These are phyloP conservation scores for Heliconius eleuchia DNA, from an alignment of 1,140 invertebrate species.

Conservation along the genomic window DNA sequence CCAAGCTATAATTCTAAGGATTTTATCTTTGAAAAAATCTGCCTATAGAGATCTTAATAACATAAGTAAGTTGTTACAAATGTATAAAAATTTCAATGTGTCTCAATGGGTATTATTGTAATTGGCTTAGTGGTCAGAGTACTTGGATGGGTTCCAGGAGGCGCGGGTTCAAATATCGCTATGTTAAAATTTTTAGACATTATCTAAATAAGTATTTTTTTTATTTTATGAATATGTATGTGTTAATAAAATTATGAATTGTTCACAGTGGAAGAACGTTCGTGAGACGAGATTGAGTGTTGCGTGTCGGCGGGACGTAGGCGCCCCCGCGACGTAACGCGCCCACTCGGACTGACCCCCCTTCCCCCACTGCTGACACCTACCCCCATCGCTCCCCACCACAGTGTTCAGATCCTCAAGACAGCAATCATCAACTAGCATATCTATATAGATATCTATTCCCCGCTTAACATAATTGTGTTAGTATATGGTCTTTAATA, in stretches of 20 bases:
- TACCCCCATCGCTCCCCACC: neutral
- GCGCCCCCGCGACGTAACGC: conserved; percentile 40
- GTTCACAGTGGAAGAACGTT: conserved; percentile 86
- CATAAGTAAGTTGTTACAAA: too few relatives aligned
- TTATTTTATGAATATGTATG: neutral
- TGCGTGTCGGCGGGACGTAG: conserved; percentile 57
- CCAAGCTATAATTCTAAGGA: too few relatives aligned
- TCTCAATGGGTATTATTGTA: too few relatives aligned
- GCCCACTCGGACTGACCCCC: conserved; percentile 12
- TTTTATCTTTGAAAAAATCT: too few relatives aligned
- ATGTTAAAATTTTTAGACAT: too few relatives aligned
- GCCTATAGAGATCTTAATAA: too few relatives aligned
- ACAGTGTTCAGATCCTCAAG: conserved; percentile 22
- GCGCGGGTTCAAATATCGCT: too few relatives aligned
- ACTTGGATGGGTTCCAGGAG: too few relatives aligned
- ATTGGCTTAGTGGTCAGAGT: too few relatives aligned
- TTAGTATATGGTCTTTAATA: conserved; percentile 3
- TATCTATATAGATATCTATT: neutral
- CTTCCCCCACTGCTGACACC: neutral
- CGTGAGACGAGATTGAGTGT: conserved; percentile 87
- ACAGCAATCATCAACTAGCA: neutral
- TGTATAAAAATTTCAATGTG: too few relatives aligned
- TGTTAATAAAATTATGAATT: conserved; percentile 10
- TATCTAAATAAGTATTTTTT: too few relatives aligned
- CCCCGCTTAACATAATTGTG: neutral